Conservation (phyloP, 2,797 vertebrate genomes). For the Glossophaga mutica region DNA sequence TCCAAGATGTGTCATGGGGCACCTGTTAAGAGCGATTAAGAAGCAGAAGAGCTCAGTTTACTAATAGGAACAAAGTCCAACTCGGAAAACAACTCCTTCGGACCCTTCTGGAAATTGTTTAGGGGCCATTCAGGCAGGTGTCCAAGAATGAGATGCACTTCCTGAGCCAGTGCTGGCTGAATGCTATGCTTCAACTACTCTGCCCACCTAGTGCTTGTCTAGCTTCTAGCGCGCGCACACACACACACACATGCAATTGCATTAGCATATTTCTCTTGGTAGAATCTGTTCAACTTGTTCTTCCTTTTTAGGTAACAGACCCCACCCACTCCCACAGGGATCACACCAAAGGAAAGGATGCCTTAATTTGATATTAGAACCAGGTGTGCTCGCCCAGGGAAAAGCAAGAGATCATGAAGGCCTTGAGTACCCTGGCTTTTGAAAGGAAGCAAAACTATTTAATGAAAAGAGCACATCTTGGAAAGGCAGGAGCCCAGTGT, state of each 20-base stretch:
- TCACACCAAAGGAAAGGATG: conserved; percentile 31
- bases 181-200: background rate
- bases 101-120: conserved; percentile 43
- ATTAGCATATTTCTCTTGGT: conserved; percentile 27
- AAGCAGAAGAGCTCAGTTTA: conserved; percentile 30
- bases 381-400: too few relatives aligned
- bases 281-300: conserved; percentile 34
- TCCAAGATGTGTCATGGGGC: conserved; percentile 27
- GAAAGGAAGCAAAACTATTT: background rate
- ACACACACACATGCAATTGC: background rate
- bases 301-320: conserved; percentile 54
- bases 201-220: background rate
- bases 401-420: conserved; percentile 17
- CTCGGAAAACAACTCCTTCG: conserved; percentile 38
- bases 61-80: conserved; percentile 31
- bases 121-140: background rate
- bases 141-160: conserved; percentile 4
- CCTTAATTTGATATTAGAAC: conserved; percentile 33
- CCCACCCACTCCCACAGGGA: background rate
- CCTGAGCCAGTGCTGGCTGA: background rate
- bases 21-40: conserved; percentile 44
- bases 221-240: background rate
- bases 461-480: background rate
- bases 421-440: background rate
- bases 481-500: background rate